Evolutionary conservation across 2,888 invertebrate genomes (phyloP), one percentile per base, ranked within the genome.

Genomic region (Plebejus melissa): DNA sequence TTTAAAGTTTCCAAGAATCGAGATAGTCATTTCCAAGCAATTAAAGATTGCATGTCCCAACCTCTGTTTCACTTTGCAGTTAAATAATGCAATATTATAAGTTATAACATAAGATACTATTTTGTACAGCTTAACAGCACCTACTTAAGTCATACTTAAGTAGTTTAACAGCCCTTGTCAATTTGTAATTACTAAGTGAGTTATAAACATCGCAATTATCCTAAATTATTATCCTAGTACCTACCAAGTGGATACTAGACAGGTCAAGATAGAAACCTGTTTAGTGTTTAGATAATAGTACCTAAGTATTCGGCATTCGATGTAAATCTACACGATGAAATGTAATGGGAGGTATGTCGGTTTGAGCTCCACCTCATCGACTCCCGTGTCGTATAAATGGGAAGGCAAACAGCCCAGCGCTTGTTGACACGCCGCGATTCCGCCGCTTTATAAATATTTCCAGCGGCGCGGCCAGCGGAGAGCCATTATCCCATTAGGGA

Each of bases 401-500:
- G 85, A 89, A 87, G 86, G 89, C 88, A 90, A 90, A 90, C 89
- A 91, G 81, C 80, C 83, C 83, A 84, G 80, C 82, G 85, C 82
- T 83, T 91, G 89, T 91, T 90, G 90, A 91, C 91, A 88, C 84
- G 85, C 82, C 82, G 86, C 85, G 85, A 87, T 90, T 89, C 88
- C 84, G 84, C 85, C 87, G 89, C 88, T 90, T 90, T 90, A 90
- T 88, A 91, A 90, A 90, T 91, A 90, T 92, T 91, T 89, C 87
- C 86, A 89, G 84, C 85, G 84, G 13, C 32, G 65, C 85, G 84
- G 85, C 84, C 83, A 79, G 79, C 81, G 77, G 78, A 80, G 84
- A 85, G 87, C 88, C 87, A 91, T 91, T 91, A 91, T 90, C 89
- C 90, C 90, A 91, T 92, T 92, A 91, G 86, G 89, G 87, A 85